Base-by-base conservation (phyloP, 2,797 vertebrate species). In the Loris lydekkerianus region DNA sequence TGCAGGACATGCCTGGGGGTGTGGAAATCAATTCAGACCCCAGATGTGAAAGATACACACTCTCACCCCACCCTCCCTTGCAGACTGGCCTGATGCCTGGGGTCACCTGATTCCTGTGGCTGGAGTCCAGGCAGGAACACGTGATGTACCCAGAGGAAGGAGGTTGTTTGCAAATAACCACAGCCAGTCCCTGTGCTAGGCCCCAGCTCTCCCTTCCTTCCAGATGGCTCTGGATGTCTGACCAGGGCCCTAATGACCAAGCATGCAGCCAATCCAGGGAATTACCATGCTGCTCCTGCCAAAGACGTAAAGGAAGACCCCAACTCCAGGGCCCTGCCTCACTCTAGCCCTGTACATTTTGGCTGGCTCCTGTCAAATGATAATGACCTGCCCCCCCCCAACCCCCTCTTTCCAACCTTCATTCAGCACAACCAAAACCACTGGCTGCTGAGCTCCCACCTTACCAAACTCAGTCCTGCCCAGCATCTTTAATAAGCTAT, bases 81-180 rank as follows among this genome's bases (percentile, higher is more conserved):
- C 9, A 46, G 72, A 83, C 78, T 82, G 73, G 89, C 86, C 63
- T 27, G 20, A 78, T 18, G 89, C 91, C 93, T 2, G 4, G 60
- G 90, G 86, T 96, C 94, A 92, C 96, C 94, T 94, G 96, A 93
- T 73, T 61, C 15, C n/a, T 40, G 25, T 1, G 23, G 94, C 72
- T 18, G 13, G 88, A 81, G 95, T 75, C 80, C 69, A 29, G 58
- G 72, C 8, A 20, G 31, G 58, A 65, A 81, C 94, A 96, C 80
- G 73, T 77, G 87, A 80, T 29, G 25, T 31, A 4, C 83, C 31
- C 43, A 0, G 58, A 56, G 56, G 60, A 8, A 53, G 56, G 21
- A 53, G 63, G 43, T 11, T 91, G 49, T 92, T 72, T 94, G 73
- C 3, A 23, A 67, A 93, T 72, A 82, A 56, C 70, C 60, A 76